These are phyloP conservation scores for Cherax quadricarinatus DNA, from an alignment of 1,140 invertebrate species.

Conservation along the genomic window DNA sequence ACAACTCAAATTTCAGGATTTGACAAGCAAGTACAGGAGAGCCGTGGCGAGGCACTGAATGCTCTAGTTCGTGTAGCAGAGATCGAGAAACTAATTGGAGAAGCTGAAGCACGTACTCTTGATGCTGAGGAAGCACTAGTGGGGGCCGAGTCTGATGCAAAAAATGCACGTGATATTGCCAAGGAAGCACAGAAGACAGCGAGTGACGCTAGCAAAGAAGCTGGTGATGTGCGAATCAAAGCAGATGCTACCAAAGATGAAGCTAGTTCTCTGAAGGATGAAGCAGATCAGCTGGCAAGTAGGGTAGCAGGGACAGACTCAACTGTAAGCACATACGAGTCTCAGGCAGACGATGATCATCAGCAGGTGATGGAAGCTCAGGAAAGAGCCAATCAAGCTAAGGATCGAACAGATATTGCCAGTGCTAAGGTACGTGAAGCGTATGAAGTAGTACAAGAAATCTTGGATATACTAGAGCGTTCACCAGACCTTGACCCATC, in stretches of 20 bases:
- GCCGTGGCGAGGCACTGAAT: slow-evolving; percentile 84
- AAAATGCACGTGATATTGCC: slow-evolving; percentile 86
- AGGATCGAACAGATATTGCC: slow-evolving; percentile 87
- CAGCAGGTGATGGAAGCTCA: slow-evolving; percentile 82
- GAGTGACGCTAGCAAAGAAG: slow-evolving; percentile 79
- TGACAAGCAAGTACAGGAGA: slow-evolving; percentile 90
- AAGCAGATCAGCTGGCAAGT: slow-evolving; percentile 85
- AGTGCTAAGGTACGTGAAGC: slow-evolving; percentile 89
- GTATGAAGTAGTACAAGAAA: slow-evolving; percentile 86
- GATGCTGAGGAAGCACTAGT: slow-evolving; percentile 80
- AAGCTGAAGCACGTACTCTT: slow-evolving; percentile 81
- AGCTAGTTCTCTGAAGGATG: slow-evolving; percentile 85
- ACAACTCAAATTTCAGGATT: slow-evolving; percentile 81
- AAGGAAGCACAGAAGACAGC: slow-evolving; percentile 82
- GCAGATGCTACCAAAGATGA: slow-evolving; percentile 86
- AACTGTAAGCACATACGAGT: slow-evolving; percentile 84
- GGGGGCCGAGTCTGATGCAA: slow-evolving; percentile 87
- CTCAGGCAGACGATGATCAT: slow-evolving; percentile 85
- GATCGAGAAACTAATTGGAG: slow-evolving; percentile 82
- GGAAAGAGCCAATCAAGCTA: slow-evolving; percentile 90
- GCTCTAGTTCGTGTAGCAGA: slow-evolving; percentile 82
- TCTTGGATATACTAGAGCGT: slow-evolving; percentile 87
- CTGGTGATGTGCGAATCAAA: slow-evolving; percentile 84
- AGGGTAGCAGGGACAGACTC: slow-evolving; percentile 85
- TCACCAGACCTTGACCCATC: slow-evolving; percentile 85